phyloP scores from a whole-genome alignment of 2,797 vertebrate genomes.

The Acanthornis magna region DNA sequence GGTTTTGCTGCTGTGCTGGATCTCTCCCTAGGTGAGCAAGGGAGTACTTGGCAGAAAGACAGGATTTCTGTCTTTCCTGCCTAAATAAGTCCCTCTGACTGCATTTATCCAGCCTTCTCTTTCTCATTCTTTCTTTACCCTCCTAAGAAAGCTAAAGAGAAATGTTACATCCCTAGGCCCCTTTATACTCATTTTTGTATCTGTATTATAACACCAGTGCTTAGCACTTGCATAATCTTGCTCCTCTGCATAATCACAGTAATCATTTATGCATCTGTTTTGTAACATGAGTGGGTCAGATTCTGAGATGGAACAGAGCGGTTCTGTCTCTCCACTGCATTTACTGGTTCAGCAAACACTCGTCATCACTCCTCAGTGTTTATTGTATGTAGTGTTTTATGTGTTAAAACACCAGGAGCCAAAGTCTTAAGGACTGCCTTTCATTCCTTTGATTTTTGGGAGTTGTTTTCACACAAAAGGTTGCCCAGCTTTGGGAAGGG shows the following conservation, averaged over 20 bases:
- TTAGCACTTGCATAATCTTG: constrained; percentile 51
- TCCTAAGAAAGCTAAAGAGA: not conserved
- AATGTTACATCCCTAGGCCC: constrained; percentile 20
- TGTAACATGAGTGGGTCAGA: constrained; percentile 13
- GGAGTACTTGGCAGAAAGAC: constrained; percentile 20
- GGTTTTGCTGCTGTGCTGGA: constrained; percentile 38
- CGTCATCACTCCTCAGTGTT: not conserved
- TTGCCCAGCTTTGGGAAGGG: not conserved
- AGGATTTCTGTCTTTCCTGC: constrained; percentile 5
- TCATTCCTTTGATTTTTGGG: not conserved
- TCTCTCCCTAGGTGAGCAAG: not conserved
- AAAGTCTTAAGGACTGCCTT: not conserved
- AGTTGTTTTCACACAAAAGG: not conserved
- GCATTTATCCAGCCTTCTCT: not conserved
- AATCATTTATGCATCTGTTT: constrained; percentile 49
- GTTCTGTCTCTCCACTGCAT: not conserved
- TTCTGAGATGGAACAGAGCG: not conserved
- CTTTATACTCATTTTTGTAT: constrained; percentile 37
- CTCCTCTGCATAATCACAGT: constrained; percentile 34
- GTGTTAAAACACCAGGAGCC: not conserved
- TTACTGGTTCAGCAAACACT: not conserved
- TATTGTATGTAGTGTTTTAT: not conserved
- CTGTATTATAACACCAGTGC: constrained; percentile 14
- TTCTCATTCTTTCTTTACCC: not conserved
- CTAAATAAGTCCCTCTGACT: constrained; percentile 8